Evolutionary conservation across 2,888 invertebrate genomes (phyloP).

Genomic region (Noctua janthe): DNA sequence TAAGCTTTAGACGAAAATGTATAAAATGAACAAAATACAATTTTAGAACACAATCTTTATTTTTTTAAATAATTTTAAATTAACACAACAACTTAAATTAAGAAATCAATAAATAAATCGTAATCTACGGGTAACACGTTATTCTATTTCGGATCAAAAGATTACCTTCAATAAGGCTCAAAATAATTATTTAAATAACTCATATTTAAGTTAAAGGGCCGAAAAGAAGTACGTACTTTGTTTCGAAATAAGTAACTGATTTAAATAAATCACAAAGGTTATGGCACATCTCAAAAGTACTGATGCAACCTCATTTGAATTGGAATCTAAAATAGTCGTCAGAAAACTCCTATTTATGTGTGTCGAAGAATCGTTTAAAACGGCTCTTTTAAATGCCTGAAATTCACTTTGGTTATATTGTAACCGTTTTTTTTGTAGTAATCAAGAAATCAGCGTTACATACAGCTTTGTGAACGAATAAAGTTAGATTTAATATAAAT

Average conservation of each 20-base stretch:
- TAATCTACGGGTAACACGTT: constrained; percentile 33
- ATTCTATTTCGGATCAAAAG: constrained; percentile 9
- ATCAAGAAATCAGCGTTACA: background rate
- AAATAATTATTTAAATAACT: background rate
- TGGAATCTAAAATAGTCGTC: constrained; percentile 8
- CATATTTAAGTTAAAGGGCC: background rate
- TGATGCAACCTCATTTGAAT: constrained; percentile 35
- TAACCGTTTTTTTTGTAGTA: background rate
- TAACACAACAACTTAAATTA: constrained; percentile 41
- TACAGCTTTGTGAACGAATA: background rate
- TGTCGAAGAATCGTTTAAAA: background rate
- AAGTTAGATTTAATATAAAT: background rate
- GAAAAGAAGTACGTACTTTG: background rate
- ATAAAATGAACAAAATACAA: background rate
- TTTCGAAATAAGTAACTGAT: background rate
- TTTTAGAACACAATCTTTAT: constrained; percentile 24
- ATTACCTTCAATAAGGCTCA: background rate
- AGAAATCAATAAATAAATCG: constrained; percentile 65
- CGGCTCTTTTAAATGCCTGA: background rate
- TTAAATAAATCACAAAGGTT: constrained; percentile 40
- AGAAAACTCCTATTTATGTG: too few species aligned
- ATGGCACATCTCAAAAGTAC: constrained; percentile 4
- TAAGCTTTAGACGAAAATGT: too few species aligned
- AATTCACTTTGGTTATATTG: background rate
- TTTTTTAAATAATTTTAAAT: constrained; percentile 33